Conservation (phyloP, 2,888 invertebrate species). For the Netelia inedita region DNA sequence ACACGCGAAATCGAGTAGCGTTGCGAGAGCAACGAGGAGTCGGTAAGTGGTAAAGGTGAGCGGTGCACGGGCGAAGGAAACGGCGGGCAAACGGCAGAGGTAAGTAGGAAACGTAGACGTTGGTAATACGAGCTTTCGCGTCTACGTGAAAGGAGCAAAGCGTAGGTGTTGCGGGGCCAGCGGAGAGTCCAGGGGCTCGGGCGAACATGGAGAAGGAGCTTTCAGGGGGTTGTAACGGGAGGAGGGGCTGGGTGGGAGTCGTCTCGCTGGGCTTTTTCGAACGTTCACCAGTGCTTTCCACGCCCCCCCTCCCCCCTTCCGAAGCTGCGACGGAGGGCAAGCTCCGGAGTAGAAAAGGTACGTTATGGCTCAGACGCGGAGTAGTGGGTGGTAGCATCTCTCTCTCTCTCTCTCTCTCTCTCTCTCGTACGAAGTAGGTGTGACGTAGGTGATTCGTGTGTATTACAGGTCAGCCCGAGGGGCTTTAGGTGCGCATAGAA, state of each 20-base stretch:
- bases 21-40: neutral
- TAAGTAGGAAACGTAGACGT: neutral
- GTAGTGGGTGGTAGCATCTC: neutral
- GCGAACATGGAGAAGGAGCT: too few relatives aligned
- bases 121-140: neutral
- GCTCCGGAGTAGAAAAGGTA: constrained; percentile 25
- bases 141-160: neutral
- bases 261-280: too few relatives aligned
- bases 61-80: neutral
- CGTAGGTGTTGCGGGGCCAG: neutral
- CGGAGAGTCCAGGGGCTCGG: neutral
- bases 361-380: constrained; percentile 28
- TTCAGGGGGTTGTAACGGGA: too few relatives aligned
- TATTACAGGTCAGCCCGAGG: too few relatives aligned
- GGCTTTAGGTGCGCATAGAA: too few relatives aligned
- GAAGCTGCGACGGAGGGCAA: too few relatives aligned
- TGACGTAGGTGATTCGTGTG: too few relatives aligned
- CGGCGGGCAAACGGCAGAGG: neutral
- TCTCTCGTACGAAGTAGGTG: too few relatives aligned
- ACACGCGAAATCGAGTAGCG: neutral
- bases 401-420: neutral
- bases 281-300: too few relatives aligned
- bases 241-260: too few relatives aligned
- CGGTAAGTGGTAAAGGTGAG: constrained; percentile 26
- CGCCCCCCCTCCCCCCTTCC: too few relatives aligned